Evolutionary conservation across 2,113 vertebrate species (phyloP), one percentile per base, ranked within the genome.

Genomic region (Dasyprocta punctata): DNA sequence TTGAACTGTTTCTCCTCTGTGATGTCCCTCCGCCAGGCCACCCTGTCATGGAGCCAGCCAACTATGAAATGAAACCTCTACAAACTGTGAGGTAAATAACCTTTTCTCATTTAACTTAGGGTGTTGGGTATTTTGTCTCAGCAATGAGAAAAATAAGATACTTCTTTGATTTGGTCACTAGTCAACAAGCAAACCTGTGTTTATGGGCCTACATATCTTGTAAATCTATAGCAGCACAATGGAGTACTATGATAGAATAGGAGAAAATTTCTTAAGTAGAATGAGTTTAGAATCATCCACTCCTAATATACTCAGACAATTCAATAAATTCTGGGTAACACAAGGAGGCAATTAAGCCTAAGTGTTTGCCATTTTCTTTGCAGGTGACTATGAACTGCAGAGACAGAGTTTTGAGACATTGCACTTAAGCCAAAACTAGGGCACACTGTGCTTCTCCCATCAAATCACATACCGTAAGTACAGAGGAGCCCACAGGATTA

Each of bases 311-410:
- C 54, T 71, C 63, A 89, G 92, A 54, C 54, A 33, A 71, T 89
- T 26, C 75, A 78, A 78, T 30, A 90, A 96, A 96, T 88, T 95
- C 81, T 83, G 58, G 52, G 87, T 58, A 94, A 94, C 44, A 71
- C 58, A 77, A 60, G 61, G 90, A 94, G 77, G n/a, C 78, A 96
- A 94, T 98, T 97, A 97, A 97, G 38, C 16, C 24, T 88, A 96
- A 96, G 63, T 69, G 38, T 89, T 77, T 90, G 90, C 13, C 86
- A 71, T 97, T 95, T 96, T 56, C 82, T 93, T 91, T 89, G 78
- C 86, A 80, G 86, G 65, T 95, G 86, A 95, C 81, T 89, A 91
- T 87, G 94, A 91, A 95, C 85, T 94, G 65, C 88, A 93, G 28
- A 86, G 81, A 90, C 75, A 86, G 88, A 86, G 80, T 73, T 95